A percentile compares a stretch with the other conserved stretches of the same genome.
These are phyloP conservation scores for Pyrocoelia pectoralis DNA, from an alignment of 2,888 invertebrate genomes.

Conservation along the genomic window DNA sequence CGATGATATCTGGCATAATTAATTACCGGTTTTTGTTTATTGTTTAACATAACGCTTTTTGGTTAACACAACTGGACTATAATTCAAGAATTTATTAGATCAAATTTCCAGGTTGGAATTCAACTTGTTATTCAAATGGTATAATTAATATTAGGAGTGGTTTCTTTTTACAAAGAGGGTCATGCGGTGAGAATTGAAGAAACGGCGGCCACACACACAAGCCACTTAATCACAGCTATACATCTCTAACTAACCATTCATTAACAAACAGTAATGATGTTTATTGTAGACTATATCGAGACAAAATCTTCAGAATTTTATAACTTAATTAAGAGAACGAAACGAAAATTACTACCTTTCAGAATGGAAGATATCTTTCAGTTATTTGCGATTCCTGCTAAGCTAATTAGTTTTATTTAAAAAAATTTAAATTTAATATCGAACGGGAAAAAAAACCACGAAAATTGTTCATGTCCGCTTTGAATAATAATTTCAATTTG, in stretches of 20 bases:
- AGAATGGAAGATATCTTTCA: not conserved
- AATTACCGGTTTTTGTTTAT: conserved; percentile 18
- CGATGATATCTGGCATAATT: conserved; percentile 23
- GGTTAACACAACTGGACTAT: conserved; percentile 6
- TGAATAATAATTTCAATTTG: not conserved
- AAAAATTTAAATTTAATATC: conserved; percentile 1
- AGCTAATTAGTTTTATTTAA: not conserved
- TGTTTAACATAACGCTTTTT: conserved; percentile 4
- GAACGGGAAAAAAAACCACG: not conserved
- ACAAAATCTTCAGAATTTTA: conserved; percentile 19
- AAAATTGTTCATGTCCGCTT: not conserved
- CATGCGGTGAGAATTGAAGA: conserved; percentile 31
- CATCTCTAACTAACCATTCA: conserved; percentile 35
- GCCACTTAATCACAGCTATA: conserved; percentile 32
- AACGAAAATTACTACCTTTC: conserved; percentile 20
- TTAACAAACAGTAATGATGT: conserved; percentile 30
- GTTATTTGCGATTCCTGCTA: conserved; percentile 4
- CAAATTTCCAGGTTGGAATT: conserved; percentile 21
- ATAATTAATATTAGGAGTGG: conserved; percentile 33
- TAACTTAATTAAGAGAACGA: conserved; percentile 21
- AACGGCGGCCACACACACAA: conserved; percentile 31
- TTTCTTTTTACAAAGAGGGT: conserved; percentile 16
- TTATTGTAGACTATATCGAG: conserved; percentile 17
- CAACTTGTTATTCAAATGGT: conserved; percentile 25
- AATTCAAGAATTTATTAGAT: conserved; percentile 18